Base-by-base conservation (phyloP, 2,113 vertebrate genomes). In the Dendrocopos noguchii region DNA sequence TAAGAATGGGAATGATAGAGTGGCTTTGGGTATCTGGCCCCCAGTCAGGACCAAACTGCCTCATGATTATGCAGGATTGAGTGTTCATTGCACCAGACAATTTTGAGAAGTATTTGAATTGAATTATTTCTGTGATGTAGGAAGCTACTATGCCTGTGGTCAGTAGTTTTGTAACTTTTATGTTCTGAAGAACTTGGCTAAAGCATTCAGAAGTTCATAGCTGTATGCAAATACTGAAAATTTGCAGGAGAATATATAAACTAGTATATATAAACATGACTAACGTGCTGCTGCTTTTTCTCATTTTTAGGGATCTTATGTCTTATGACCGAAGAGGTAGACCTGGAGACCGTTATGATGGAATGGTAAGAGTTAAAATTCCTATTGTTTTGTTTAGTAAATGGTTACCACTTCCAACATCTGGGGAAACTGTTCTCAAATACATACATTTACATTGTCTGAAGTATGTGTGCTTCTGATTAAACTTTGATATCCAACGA, bases 301-400 rank as follows among this genome's bases (percentile, higher is more conserved):
- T 88, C 42, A 34, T 97, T 96, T 96, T 96, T 96, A 98, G 97
- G 68, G 97, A 98, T 87, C 93, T 97, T 39, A 97, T 97, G 97
- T 97, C 97, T 87, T 97, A 98, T 84, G 99, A 99, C 95, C 98
- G 99, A 97, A 98, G 99, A 98, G 98, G 98, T 95, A 98, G 99
- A 97, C 98, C 98, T 88, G 98, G 98, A 95, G 99, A 99, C 94
- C 99, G 99, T 94, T 99, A 99, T 9, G 98, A 99, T 96, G 98
- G 97, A 97, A 99, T 99, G 99, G 99, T 99, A 97, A 98, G 98
- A 78, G 34, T 64, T 80, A 72, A 50, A 42, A 70, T 79, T 87
- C 29, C 3, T 63, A 16, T 76, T 77, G 28, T 63, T 66, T 86
- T 64, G n/a, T 56, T 76, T 67, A 71, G 25, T 84, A 55, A 94